Evolutionary conservation across 2,888 invertebrate genomes (phyloP).

Genomic region (Halictus quadricinctus): DNA sequence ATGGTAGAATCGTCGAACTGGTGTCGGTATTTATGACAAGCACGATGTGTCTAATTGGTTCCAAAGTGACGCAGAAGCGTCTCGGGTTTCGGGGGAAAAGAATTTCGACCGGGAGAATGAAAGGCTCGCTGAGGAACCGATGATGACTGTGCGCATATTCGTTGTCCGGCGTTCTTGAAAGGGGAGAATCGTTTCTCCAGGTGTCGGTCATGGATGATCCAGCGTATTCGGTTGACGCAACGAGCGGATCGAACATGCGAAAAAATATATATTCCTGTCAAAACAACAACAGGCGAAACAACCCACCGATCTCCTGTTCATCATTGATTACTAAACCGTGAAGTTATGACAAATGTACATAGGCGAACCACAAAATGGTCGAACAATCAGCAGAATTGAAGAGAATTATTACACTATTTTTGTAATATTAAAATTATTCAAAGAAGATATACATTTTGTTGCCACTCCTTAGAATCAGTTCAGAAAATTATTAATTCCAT

Average conservation of each 20-base stretch:
- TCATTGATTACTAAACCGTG: not conserved
- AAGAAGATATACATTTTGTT: not conserved
- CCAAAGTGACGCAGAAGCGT: constrained; percentile 50
- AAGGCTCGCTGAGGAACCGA: constrained; percentile 64
- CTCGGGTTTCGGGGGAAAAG: constrained; percentile 19
- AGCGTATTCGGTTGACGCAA: constrained; percentile 75
- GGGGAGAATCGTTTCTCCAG: constrained; percentile 74
- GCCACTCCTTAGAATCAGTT: too few relatives aligned
- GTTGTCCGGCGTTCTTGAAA: constrained; percentile 75
- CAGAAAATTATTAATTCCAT: not conserved
- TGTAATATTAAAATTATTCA: not conserved
- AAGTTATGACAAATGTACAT: not conserved
- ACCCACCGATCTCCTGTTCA: not conserved
- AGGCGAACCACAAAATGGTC: not conserved
- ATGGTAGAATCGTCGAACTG: constrained; percentile 19
- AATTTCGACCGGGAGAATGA: constrained; percentile 48
- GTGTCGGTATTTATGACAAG: constrained; percentile 31
- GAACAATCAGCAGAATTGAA: not conserved
- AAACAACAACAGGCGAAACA: constrained; percentile 69
- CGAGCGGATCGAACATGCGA: constrained; percentile 79
- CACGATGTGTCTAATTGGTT: constrained; percentile 64
- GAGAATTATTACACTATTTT: not conserved
- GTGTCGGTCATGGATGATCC: constrained; percentile 80
- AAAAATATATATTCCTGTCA: constrained; percentile 79
- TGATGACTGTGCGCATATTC: constrained; percentile 76